Evolutionary conservation across 2,113 vertebrate species (phyloP).

Genomic region (Forbesichthys agassizii): DNA sequence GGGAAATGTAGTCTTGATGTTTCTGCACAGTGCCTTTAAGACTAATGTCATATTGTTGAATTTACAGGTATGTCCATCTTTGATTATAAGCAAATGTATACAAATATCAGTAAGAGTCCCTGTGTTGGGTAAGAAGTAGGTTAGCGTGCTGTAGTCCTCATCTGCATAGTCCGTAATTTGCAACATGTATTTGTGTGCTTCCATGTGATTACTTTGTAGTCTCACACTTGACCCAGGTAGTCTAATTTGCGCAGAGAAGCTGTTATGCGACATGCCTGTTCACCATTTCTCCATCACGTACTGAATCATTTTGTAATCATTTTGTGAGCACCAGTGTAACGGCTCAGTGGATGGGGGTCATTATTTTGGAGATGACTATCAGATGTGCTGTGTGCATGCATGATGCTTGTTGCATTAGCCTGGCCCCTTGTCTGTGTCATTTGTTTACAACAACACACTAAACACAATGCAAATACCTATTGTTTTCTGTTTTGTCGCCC

Average conservation of each 20-base stretch:
- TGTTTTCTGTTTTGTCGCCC: no score
- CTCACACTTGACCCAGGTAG: background rate
- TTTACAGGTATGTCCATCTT: no score
- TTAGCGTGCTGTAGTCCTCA: no score
- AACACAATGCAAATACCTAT: background rate
- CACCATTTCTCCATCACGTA: background rate
- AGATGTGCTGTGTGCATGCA: background rate
- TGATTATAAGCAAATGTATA: no score
- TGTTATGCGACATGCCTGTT: background rate
- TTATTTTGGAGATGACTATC: background rate
- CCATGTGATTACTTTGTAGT: background rate
- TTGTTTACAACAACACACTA: background rate
- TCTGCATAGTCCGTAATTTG: background rate
- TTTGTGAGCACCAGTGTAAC: background rate
- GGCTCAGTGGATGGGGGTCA: background rate
- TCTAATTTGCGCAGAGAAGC: constrained; percentile 2
- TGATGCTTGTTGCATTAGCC: background rate
- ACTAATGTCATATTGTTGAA: no score
- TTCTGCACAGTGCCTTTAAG: no score
- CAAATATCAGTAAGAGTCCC: no score
- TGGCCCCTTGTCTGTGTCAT: background rate
- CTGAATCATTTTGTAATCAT: background rate
- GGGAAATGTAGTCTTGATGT: no score
- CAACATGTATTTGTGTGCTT: background rate
- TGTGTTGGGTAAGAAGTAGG: no score